Evolutionary conservation across 2,888 invertebrate genomes (phyloP).

Genomic region (Ditula angustiorana): DNA sequence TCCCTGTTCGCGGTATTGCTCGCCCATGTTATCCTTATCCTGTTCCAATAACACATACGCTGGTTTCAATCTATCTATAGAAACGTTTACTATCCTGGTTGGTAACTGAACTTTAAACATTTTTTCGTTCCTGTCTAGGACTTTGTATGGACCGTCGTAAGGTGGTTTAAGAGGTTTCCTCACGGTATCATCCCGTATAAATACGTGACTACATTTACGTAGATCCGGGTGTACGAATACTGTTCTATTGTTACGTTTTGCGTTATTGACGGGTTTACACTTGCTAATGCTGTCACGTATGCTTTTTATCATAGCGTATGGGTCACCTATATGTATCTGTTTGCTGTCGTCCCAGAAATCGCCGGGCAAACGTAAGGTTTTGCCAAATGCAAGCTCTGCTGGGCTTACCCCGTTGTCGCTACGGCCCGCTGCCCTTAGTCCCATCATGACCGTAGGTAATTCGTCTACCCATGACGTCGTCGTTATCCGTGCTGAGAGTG

Average conservation of each 20-base stretch:
- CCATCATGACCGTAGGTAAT: background rate
- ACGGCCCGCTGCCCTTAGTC: background rate
- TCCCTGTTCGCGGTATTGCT: too few species aligned
- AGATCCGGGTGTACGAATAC: background rate
- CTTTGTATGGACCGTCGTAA: conserved; percentile 32
- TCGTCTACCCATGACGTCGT: background rate
- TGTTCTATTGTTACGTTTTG: too few species aligned
- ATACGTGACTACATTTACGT: conserved; percentile 4
- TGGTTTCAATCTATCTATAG: conserved; percentile 29
- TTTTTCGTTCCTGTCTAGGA: conserved; percentile 6
- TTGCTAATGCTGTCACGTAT: too few species aligned
- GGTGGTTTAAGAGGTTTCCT: conserved; percentile 24
- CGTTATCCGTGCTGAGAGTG: background rate
- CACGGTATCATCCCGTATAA: conserved; percentile 25
- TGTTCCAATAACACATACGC: background rate
- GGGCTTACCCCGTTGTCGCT: background rate
- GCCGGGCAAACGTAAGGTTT: background rate
- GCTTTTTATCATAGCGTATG: too few species aligned
- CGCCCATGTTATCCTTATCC: too few species aligned
- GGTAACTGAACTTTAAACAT: conserved; percentile 19
- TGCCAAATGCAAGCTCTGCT: background rate
- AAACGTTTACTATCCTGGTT: background rate
- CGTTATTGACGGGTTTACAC: too few species aligned
- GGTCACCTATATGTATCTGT: background rate
- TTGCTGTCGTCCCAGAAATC: background rate